A percentile compares a stretch with the other conserved stretches of the same genome.
Evolutionary conservation across 1,140 invertebrate genomes (phyloP).

Genomic region (Micrasema minimum): DNA sequence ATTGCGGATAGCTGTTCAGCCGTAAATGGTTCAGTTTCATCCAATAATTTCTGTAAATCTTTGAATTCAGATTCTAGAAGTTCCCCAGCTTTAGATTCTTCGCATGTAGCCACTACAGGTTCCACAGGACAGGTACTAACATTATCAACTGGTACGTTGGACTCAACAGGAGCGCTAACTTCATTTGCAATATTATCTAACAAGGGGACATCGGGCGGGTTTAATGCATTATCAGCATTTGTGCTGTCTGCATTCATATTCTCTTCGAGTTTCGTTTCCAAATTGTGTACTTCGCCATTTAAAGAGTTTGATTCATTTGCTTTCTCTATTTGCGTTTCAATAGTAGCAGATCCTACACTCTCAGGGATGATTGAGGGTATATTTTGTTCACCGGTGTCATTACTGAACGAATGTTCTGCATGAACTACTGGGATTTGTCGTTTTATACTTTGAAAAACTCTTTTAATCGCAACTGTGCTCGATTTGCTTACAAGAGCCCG

Average conservation of each 20-base stretch:
- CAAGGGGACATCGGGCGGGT: too few species aligned
- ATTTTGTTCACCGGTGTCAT: constrained; percentile 8
- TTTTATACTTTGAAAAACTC: constrained; percentile 56
- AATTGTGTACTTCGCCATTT: constrained; percentile 5
- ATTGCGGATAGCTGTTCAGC: constrained; percentile 71
- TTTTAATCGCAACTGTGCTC: constrained; percentile 85
- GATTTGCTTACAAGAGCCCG: constrained; percentile 87
- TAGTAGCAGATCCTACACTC: constrained; percentile 24
- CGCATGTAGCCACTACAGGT: neutral
- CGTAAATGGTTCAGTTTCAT: constrained; percentile 65
- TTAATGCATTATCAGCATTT: too few species aligned
- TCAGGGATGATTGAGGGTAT: constrained; percentile 9
- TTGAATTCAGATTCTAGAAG: constrained; percentile 22
- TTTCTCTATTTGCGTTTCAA: constrained; percentile 37
- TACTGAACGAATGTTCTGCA: neutral
- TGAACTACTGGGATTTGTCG: neutral
- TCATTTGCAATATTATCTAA: too few species aligned
- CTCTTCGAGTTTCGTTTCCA: constrained; percentile 4
- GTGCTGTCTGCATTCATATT: neutral
- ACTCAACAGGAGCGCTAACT: constrained; percentile 1
- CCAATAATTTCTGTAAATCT: constrained; percentile 55
- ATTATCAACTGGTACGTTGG: constrained; percentile 18
- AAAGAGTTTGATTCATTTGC: constrained; percentile 34
- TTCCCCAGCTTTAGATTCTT: constrained; percentile 42
- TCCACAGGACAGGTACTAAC: constrained; percentile 45